phyloP scores from a whole-genome alignment of 2,113 vertebrate species.

The Otocyon megalotis region DNA sequence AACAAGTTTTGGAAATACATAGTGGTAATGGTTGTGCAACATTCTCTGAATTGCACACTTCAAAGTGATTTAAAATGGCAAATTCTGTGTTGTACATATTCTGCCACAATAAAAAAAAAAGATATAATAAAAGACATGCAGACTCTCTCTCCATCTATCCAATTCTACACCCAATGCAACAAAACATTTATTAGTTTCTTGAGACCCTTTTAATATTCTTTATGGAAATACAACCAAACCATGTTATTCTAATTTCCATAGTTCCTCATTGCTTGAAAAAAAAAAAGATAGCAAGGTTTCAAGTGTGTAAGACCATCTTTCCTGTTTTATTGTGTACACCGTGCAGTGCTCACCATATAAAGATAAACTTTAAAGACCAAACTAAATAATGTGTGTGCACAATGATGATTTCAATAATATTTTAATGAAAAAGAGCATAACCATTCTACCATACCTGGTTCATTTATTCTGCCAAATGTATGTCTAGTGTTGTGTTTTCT shows the following conservation, averaged over 20 bases:
- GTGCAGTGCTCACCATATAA: background rate
- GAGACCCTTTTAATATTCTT: background rate
- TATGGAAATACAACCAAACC: background rate
- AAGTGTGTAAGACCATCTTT: background rate
- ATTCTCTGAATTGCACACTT: background rate
- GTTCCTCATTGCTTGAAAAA: background rate
- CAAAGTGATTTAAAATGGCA: background rate
- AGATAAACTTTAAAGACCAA: background rate
- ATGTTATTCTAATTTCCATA: background rate
- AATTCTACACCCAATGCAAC: background rate
- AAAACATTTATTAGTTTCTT: background rate
- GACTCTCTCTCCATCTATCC: background rate
- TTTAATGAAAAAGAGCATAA: background rate
- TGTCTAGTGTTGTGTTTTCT: constrained; percentile 96
- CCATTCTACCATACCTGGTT: constrained; percentile 90
- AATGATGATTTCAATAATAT: background rate
- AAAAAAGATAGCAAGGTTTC: background rate
- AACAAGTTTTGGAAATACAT: background rate
- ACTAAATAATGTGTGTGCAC: background rate
- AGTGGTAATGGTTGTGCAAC: background rate
- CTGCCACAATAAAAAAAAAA: background rate
- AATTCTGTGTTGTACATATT: background rate
- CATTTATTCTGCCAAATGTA: constrained; percentile 97
- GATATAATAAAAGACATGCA: background rate
- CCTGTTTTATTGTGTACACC: background rate